Percentiles rank a stretch among this genome's conserved stretches.
Conservation (phyloP, 1,140 invertebrate genomes). For the Drosophila tristis region DNA sequence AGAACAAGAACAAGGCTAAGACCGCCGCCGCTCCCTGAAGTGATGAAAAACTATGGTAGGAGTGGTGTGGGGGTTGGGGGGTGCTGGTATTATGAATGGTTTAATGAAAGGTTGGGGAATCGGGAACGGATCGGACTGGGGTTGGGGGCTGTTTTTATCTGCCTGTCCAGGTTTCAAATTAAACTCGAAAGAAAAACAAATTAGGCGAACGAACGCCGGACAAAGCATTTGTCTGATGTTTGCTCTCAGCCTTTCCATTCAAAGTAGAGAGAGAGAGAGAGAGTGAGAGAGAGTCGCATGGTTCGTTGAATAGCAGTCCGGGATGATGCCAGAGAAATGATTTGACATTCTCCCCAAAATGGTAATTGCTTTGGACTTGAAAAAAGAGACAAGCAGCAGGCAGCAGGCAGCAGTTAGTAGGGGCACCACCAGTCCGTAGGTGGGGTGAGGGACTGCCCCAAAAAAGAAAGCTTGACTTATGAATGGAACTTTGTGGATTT, state of each 20-base stretch:
- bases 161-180: slow-evolving; percentile 71
- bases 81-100: not conserved
- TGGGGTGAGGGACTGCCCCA: too few species aligned
- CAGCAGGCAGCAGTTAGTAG: too few species aligned
- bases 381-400: slow-evolving; percentile 8
- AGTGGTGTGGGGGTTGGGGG: not conserved
- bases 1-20: slow-evolving; percentile 22
- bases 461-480: slow-evolving; percentile 30
- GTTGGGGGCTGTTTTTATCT: slow-evolving; percentile 22
- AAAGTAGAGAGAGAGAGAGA: not conserved
- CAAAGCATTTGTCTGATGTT: slow-evolving; percentile 73
- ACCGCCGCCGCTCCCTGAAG: not conserved
- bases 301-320: slow-evolving; percentile 35
- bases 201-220: slow-evolving; percentile 71
- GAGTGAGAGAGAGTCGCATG: slow-evolving; percentile 14
- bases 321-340: slow-evolving; percentile 32
- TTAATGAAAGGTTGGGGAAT: not conserved
- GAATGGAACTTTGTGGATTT: slow-evolving; percentile 13
- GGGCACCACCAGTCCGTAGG: too few species aligned
- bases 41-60: not conserved
- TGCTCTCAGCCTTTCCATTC: slow-evolving; percentile 38
- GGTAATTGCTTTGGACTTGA: slow-evolving; percentile 28
- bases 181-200: slow-evolving; percentile 81
- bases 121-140: slow-evolving; percentile 6
- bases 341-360: slow-evolving; percentile 31